Percentiles rank a stretch among this genome's conserved stretches.
These are phyloP conservation scores for Grallaria varia DNA, from an alignment of 2,113 vertebrate species.

Conservation along the genomic window DNA sequence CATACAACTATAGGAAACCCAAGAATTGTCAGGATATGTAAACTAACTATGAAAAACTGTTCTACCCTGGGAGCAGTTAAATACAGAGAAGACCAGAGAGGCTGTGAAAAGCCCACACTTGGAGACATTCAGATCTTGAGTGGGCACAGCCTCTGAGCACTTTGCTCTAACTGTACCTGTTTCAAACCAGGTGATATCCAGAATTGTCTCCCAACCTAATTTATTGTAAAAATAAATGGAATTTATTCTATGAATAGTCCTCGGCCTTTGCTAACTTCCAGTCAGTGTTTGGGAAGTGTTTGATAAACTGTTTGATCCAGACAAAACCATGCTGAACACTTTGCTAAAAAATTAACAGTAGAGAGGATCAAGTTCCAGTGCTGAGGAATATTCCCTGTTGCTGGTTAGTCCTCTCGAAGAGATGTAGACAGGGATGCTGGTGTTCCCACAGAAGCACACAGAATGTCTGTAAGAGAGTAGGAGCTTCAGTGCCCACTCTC, in stretches of 20 bases:
- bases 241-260: not conserved
- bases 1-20: not conserved
- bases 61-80: not conserved
- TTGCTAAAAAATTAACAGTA: not conserved
- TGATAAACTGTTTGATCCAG: not conserved
- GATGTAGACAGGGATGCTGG: not conserved
- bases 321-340: not conserved
- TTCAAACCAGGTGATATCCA: not conserved
- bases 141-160: not conserved
- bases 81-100: not conserved
- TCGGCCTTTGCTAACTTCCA: not conserved
- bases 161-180: not conserved
- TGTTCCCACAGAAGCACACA: not conserved
- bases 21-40: not conserved
- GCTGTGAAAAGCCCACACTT: not conserved
- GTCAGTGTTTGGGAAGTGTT: not conserved
- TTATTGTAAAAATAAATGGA: not conserved
- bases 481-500: not conserved
- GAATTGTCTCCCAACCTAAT: not conserved
- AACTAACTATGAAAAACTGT: not conserved
- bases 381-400: not conserved
- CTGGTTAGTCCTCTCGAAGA: not conserved
- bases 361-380: not conserved
- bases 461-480: not conserved
- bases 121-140: not conserved